Conservation (phyloP, 2,888 invertebrate species). For the Gandaritis pyraliata region DNA sequence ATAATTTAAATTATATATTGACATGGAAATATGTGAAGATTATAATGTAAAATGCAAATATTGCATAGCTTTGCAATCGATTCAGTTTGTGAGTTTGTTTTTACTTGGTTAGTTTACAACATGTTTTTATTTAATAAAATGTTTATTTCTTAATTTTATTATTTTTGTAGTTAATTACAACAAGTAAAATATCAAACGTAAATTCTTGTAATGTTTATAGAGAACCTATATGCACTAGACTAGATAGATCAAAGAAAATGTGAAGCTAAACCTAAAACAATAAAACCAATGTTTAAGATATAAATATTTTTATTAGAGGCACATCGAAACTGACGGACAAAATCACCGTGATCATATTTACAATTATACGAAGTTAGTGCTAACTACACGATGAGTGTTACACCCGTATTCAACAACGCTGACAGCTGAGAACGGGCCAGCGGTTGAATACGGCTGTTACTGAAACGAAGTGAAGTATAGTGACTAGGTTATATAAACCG, state of each 20-base stretch:
- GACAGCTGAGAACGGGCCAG: not conserved
- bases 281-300: constrained; percentile 52
- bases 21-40: constrained; percentile 1
- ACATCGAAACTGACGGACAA: constrained; percentile 69
- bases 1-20: constrained; percentile 15
- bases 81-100: constrained; percentile 52
- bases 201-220: too few species aligned
- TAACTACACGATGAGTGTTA: constrained; percentile 52
- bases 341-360: constrained; percentile 53
- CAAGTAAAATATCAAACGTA: not conserved
- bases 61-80: constrained; percentile 35
- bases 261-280: not conserved
- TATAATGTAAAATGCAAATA: constrained; percentile 13
- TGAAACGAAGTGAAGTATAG: constrained; percentile 57
- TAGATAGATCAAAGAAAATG: not conserved
- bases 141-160: constrained; percentile 63
- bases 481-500: constrained; percentile 63
- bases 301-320: constrained; percentile 78
- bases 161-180: constrained; percentile 49
- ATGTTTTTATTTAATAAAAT: constrained; percentile 56
- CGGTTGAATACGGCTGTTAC: constrained; percentile 30
- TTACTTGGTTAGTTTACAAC: constrained; percentile 54
- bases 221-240: too few species aligned
- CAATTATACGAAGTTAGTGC: constrained; percentile 57
- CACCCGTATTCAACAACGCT: constrained; percentile 13